phyloP scores from a whole-genome alignment of 1,140 invertebrate species.

The Cydia pomonella region DNA sequence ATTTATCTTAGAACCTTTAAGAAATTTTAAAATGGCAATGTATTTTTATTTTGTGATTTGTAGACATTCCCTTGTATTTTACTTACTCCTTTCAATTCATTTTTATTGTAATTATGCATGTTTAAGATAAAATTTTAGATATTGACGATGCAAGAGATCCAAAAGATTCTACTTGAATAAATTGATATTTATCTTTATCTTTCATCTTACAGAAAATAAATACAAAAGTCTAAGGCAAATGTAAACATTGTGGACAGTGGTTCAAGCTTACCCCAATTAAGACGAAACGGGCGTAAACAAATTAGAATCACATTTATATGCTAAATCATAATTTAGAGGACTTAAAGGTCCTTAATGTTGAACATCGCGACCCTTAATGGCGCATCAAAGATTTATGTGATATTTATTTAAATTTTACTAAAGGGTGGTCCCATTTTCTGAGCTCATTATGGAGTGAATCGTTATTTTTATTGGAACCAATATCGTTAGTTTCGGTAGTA shows the following conservation, averaged over 20 bases:
- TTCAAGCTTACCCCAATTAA: not conserved
- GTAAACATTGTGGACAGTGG: not conserved
- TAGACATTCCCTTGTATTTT: too few relatives aligned
- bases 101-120: too few relatives aligned
- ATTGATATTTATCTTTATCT: too few relatives aligned
- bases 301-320: conserved; percentile 17
- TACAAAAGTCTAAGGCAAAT: not conserved
- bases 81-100: too few relatives aligned
- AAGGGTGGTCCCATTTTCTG: not conserved
- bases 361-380: conserved; percentile 25
- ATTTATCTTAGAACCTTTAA: not conserved
- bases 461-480: conserved; percentile 15
- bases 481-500: not conserved
- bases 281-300: conserved; percentile 12
- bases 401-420: conserved; percentile 21
- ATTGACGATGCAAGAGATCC: too few relatives aligned
- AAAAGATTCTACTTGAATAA: too few relatives aligned
- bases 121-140: too few relatives aligned
- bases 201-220: not conserved
- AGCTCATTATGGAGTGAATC: not conserved
- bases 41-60: too few relatives aligned
- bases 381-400: conserved; percentile 18
- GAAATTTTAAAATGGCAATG: too few relatives aligned
- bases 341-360: conserved; percentile 8
- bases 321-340: conserved; percentile 19